phyloP scores from a whole-genome alignment of 2,888 invertebrate genomes.

The Agrotis puta region DNA sequence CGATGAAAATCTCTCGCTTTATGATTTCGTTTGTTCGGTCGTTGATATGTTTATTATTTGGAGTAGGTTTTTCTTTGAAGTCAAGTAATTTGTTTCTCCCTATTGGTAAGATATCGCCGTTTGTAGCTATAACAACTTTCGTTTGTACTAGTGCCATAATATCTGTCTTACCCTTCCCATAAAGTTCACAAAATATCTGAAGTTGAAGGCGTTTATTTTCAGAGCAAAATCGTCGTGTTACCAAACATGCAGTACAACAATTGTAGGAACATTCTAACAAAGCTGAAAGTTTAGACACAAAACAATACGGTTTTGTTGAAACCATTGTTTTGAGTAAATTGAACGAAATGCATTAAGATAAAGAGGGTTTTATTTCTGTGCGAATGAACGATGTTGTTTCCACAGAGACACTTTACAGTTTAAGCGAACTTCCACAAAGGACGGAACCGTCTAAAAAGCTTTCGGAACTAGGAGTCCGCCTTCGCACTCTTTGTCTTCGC shows the following conservation, averaged over 20 bases:
- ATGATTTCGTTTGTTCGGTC: not conserved
- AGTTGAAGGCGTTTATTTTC: constrained; percentile 19
- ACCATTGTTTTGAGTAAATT: constrained; percentile 79
- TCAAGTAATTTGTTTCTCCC: constrained; percentile 2
- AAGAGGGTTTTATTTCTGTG: constrained; percentile 78
- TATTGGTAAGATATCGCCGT: not conserved
- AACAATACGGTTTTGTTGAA: constrained; percentile 75
- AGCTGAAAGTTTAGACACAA: constrained; percentile 66
- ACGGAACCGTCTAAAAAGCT: constrained; percentile 75
- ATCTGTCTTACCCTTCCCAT: constrained; percentile 3
- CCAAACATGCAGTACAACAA: constrained; percentile 22
- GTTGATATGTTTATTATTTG: constrained; percentile 27
- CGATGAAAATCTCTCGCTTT: constrained; percentile 43
- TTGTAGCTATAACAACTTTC: constrained; percentile 19
- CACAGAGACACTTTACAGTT: constrained; percentile 73
- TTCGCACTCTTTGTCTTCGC: constrained; percentile 75
- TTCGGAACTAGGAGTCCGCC: constrained; percentile 72
- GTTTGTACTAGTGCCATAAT: constrained; percentile 4
- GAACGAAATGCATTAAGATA: constrained; percentile 79
- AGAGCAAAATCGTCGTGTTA: constrained; percentile 7
- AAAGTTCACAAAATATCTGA: constrained; percentile 29
- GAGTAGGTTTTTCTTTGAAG: constrained; percentile 4
- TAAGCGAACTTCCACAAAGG: constrained; percentile 80
- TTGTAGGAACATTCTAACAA: constrained; percentile 31
- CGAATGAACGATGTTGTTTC: constrained; percentile 77